Conservation (phyloP, 2,113 vertebrate genomes). For the Tachysurus fulvidraco region DNA sequence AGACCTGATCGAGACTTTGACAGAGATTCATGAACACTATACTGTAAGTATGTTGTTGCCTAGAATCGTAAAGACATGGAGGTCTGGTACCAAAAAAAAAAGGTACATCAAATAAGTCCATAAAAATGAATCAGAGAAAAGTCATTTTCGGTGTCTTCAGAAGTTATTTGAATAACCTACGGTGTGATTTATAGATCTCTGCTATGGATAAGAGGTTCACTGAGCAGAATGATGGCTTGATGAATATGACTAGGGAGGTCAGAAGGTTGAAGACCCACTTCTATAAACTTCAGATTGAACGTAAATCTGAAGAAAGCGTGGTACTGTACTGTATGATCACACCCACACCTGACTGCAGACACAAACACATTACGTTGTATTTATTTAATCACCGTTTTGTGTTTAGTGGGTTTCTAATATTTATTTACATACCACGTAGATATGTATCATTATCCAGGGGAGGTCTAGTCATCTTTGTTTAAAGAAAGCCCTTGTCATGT, state of each 20-base stretch:
- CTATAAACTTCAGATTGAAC: conserved; percentile 81
- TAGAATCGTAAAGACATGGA: conserved; percentile 80
- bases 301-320: conserved; percentile 79
- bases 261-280: conserved; percentile 73
- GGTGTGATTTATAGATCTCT: conserved; percentile 66
- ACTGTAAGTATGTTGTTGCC: conserved; percentile 77
- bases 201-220: conserved; percentile 76
- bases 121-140: not conserved
- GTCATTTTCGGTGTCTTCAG: not conserved
- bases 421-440: not conserved
- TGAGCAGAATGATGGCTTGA: conserved; percentile 69
- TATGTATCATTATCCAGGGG: not conserved
- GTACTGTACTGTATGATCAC: too few species aligned
- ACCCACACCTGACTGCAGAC: not conserved
- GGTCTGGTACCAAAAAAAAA: conserved; percentile 66
- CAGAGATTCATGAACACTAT: conserved; percentile 79
- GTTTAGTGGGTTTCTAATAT: not conserved
- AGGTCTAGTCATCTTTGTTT: not conserved
- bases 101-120: conserved; percentile 60
- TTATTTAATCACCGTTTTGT: not conserved
- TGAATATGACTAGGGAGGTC: conserved; percentile 70
- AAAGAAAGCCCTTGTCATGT: not conserved
- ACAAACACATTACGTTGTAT: not conserved
- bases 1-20: conserved; percentile 67
- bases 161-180: not conserved